Evolutionary conservation across 2,888 invertebrate genomes (phyloP).

Genomic region (Polyommatus icarus): DNA sequence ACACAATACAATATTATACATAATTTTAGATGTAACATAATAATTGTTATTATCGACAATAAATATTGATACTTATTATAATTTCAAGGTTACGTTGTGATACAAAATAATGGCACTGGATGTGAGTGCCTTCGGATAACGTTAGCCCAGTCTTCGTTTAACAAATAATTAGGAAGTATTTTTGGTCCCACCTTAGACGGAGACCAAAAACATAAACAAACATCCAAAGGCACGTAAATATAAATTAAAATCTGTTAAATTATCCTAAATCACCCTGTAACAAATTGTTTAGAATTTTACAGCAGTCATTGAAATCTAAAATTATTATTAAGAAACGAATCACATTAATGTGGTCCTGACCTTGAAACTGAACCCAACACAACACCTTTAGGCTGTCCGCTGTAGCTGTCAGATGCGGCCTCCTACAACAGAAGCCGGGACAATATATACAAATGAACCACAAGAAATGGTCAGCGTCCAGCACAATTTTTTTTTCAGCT

Average conservation of each 20-base stretch:
- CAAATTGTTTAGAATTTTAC: constrained; percentile 50
- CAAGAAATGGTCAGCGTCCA: not conserved
- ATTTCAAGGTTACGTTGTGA: constrained; percentile 23
- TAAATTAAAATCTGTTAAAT: constrained; percentile 41
- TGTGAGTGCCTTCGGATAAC: constrained; percentile 44
- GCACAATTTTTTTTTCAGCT: not conserved
- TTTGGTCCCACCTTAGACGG: constrained; percentile 38
- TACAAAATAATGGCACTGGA: constrained; percentile 37
- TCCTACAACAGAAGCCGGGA: constrained; percentile 11
- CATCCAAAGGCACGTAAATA: constrained; percentile 34
- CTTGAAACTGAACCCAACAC: not conserved
- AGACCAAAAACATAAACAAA: constrained; percentile 20
- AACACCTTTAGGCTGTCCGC: too few relatives aligned
- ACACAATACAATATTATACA: not conserved
- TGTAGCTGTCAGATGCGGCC: not conserved
- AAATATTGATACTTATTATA: constrained; percentile 4
- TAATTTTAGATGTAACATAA: not conserved
- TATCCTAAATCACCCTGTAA: constrained; percentile 52
- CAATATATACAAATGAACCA: not conserved
- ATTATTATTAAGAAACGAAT: constrained; percentile 25
- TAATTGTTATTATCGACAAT: not conserved
- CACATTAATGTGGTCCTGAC: constrained; percentile 18
- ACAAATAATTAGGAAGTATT: constrained; percentile 40
- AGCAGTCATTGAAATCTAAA: constrained; percentile 35
- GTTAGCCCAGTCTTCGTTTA: constrained; percentile 47